Conservation (phyloP, 2,113 vertebrate genomes). For the Pluvialis apricaria region DNA sequence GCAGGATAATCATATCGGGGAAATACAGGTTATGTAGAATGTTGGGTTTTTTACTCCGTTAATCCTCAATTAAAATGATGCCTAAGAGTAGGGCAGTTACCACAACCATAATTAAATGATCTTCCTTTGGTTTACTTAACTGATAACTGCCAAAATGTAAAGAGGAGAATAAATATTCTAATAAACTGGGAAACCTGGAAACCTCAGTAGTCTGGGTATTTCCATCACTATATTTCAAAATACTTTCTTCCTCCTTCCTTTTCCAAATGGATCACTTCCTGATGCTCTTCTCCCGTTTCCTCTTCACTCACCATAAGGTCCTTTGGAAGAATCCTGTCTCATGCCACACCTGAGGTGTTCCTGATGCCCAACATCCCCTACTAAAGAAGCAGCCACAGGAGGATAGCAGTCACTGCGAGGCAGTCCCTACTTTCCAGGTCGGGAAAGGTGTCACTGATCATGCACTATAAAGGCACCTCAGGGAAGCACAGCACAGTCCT, state of each 20-base stretch:
- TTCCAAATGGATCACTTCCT: background rate
- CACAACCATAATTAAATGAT: background rate
- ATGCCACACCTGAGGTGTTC: background rate
- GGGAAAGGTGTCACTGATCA: background rate
- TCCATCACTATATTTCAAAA: background rate
- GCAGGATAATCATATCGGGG: background rate
- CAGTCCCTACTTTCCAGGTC: background rate
- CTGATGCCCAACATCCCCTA: background rate
- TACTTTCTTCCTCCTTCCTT: background rate
- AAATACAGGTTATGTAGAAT: background rate
- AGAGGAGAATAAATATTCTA: background rate
- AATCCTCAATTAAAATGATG: background rate
- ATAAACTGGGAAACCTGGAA: background rate
- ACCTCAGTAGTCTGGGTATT: background rate
- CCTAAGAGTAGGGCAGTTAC: background rate
- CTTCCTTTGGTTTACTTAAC: background rate
- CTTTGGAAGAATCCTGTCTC: background rate
- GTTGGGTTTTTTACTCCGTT: background rate
- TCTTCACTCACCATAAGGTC: background rate
- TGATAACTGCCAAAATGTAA: background rate
- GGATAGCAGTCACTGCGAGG: background rate
- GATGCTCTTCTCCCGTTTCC: background rate
- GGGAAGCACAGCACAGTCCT: background rate
- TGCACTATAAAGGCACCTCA: background rate
- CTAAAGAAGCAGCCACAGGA: background rate